A percentile compares a stretch with the other conserved stretches of the same genome.
phyloP scores from a whole-genome alignment of 2,888 invertebrate genomes.

The Microplitis deprimator region DNA sequence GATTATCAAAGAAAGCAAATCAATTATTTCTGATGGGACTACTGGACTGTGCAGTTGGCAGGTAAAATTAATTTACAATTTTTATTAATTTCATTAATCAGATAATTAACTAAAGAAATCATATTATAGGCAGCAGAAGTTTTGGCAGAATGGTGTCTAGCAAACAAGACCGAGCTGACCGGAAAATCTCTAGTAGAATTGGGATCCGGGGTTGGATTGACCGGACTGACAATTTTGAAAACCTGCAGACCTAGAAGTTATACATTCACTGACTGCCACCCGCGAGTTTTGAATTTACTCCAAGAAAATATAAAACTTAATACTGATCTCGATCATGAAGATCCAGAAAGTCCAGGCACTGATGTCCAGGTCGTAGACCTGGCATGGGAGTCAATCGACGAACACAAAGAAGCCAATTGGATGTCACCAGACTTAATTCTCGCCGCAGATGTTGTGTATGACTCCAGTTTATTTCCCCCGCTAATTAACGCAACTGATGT shows the following conservation, averaged over 20 bases:
- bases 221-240: constrained; percentile 77
- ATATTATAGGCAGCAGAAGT: constrained; percentile 78
- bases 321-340: constrained; percentile 44
- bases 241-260: constrained; percentile 74
- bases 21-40: constrained; percentile 83
- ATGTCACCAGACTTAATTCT: constrained; percentile 72
- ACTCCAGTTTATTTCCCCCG: constrained; percentile 73
- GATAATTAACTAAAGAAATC: constrained; percentile 12
- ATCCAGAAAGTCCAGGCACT: constrained; percentile 38
- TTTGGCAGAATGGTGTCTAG: constrained; percentile 80
- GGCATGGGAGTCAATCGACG: constrained; percentile 73
- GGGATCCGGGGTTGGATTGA: constrained; percentile 84
- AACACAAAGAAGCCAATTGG: constrained; percentile 53
- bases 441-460: constrained; percentile 78
- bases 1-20: constrained; percentile 80
- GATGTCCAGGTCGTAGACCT: constrained; percentile 68
- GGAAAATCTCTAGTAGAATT: constrained; percentile 80
- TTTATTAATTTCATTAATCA: constrained; percentile 22
- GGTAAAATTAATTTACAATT: constrained; percentile 67
- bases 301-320: constrained; percentile 78
- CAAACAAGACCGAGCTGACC: constrained; percentile 73
- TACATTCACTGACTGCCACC: constrained; percentile 81
- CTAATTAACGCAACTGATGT: constrained; percentile 71
- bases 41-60: constrained; percentile 87
- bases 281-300: constrained; percentile 77